Conservation (phyloP, 1,140 invertebrate genomes). For the Cecropterus lyciades region DNA sequence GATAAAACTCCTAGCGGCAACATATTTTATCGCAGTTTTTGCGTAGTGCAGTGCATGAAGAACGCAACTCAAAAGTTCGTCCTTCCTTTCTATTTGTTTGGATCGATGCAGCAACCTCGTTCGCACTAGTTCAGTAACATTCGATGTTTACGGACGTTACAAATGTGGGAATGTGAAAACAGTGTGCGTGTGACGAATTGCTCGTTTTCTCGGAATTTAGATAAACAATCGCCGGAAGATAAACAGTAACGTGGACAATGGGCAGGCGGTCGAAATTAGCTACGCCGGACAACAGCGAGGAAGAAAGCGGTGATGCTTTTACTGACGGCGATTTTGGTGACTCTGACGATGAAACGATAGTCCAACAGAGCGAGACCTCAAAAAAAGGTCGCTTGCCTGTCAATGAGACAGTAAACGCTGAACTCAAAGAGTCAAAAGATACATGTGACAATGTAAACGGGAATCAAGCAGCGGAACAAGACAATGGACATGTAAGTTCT, state of each 20-base stretch:
- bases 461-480: slow-evolving; percentile 25
- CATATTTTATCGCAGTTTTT: slow-evolving; percentile 53
- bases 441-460: slow-evolving; percentile 36
- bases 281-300: slow-evolving; percentile 69
- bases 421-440: slow-evolving; percentile 41
- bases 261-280: slow-evolving; percentile 58
- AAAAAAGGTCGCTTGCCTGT: slow-evolving; percentile 54
- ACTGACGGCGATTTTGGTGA: slow-evolving; percentile 79
- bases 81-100: slow-evolving; percentile 66
- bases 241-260: slow-evolving; percentile 53
- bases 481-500: slow-evolving; percentile 35
- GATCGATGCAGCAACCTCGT: slow-evolving; percentile 41
- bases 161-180: slow-evolving; percentile 55
- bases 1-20: slow-evolving; percentile 50
- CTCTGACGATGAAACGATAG: slow-evolving; percentile 68
- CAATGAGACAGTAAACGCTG: slow-evolving; percentile 69
- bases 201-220: slow-evolving; percentile 46
- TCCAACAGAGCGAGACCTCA: slow-evolving; percentile 44
- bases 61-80: slow-evolving; percentile 56
- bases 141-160: slow-evolving; percentile 47
- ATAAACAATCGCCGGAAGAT: slow-evolving; percentile 44
- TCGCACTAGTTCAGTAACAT: slow-evolving; percentile 22
- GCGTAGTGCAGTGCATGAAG: slow-evolving; percentile 52
- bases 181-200: slow-evolving; percentile 40
- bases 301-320: slow-evolving; percentile 75